Evolutionary conservation across 1,140 invertebrate genomes (phyloP).

Genomic region (Archivesica marissinica): DNA sequence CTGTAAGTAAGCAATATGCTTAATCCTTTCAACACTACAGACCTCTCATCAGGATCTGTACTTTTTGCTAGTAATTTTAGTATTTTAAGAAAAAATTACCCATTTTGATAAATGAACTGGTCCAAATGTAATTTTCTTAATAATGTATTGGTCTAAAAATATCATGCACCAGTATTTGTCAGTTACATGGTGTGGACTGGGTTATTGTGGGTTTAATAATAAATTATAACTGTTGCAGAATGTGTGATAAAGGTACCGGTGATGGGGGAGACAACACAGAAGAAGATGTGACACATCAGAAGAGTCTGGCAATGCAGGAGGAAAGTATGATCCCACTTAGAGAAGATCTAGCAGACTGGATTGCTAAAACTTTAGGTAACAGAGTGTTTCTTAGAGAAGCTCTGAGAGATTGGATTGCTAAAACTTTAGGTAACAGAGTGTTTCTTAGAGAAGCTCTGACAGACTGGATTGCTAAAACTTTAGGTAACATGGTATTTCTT

Average conservation of each 20-base stretch:
- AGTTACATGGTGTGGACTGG: too few relatives aligned
- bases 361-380: slow-evolving; percentile 86
- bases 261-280: background rate
- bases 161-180: too few relatives aligned
- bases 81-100: too few relatives aligned
- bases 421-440: slow-evolving; percentile 86
- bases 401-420: slow-evolving; percentile 95
- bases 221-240: too few relatives aligned
- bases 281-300: slow-evolving; percentile 29
- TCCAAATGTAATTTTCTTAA: too few relatives aligned
- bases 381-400: slow-evolving; percentile 92
- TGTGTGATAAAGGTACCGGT: background rate
- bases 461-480: slow-evolving; percentile 91
- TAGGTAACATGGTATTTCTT: slow-evolving; percentile 86
- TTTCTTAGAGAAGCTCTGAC: slow-evolving; percentile 92
- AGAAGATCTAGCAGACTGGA: slow-evolving; percentile 97
- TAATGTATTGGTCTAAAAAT: too few relatives aligned
- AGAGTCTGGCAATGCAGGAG: slow-evolving; percentile 62
- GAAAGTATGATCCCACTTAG: slow-evolving; percentile 68
- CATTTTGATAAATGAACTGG: too few relatives aligned
- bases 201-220: too few relatives aligned
- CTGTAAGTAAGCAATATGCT: too few relatives aligned
- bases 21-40: too few relatives aligned
- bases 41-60: too few relatives aligned
- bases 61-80: too few relatives aligned